These are phyloP conservation scores for Thymelicus lineola DNA, from an alignment of 2,888 invertebrate genomes.

Conservation along the genomic window DNA sequence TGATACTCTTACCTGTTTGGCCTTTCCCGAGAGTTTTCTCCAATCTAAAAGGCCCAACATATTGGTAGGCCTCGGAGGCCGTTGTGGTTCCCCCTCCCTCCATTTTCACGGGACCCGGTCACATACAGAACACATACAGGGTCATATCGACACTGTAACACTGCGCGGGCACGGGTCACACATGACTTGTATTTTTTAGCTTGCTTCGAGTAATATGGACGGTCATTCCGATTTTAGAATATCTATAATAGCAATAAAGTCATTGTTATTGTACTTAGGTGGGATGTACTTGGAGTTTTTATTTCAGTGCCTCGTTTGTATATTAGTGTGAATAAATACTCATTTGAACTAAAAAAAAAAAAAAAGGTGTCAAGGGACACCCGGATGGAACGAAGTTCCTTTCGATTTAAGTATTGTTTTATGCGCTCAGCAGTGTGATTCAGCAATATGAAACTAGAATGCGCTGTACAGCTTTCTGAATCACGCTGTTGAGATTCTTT, in stretches of 20 bases:
- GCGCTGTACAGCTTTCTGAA: no score
- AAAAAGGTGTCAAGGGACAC: no score
- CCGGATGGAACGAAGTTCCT: no score
- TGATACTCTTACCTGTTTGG: conserved; percentile 95
- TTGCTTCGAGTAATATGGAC: conserved; percentile 44
- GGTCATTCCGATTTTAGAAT: conserved; percentile 43
- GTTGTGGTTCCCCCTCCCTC: conserved; percentile 65
- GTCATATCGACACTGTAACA: conserved; percentile 48
- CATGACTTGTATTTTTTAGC: conserved; percentile 31
- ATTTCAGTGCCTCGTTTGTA: conserved; percentile 32
- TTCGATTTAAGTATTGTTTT: no score
- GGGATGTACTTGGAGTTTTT: background rate
- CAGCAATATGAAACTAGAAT: no score
- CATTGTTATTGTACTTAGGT: background rate
- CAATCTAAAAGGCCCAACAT: conserved; percentile 99
- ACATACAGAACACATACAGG: conserved; percentile 47
- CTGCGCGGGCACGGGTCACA: conserved; percentile 33
- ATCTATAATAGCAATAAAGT: conserved; percentile 12
- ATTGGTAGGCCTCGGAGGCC: conserved; percentile 90
- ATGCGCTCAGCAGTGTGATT: no score
- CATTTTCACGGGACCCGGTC: conserved; percentile 63
- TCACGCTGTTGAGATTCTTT: no score
- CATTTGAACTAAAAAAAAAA: no score
- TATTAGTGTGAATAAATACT: no score
- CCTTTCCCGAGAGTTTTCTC: conserved; percentile 99